Evolutionary conservation across 2,797 vertebrate species (phyloP).

Genomic region (Heteromormyrus szaboi): DNA sequence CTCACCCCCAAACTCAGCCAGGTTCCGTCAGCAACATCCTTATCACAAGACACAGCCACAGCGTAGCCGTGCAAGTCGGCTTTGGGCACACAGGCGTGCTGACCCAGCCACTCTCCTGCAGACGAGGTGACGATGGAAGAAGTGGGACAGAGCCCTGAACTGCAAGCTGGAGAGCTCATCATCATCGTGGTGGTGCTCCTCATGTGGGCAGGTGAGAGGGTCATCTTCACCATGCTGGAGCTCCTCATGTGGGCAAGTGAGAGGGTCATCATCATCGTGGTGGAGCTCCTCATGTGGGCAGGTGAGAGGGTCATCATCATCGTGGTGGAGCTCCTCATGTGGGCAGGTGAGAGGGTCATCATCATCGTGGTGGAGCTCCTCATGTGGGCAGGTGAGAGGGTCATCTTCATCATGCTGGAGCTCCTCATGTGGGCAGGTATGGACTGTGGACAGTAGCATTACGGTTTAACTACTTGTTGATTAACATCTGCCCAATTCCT

Average conservation of each 20-base stretch:
- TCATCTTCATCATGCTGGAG: conserved; percentile 92
- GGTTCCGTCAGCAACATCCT: neutral
- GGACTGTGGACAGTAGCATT: conserved; percentile 26
- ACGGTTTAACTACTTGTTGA: neutral
- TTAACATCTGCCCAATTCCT: neutral
- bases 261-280: too few relatives aligned
- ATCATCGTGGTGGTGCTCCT: neutral
- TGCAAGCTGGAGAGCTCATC: neutral
- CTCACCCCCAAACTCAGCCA: neutral
- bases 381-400: conserved; percentile 74
- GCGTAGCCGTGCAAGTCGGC: neutral
- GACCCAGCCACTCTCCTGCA: neutral
- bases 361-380: neutral
- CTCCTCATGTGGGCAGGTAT: conserved; percentile 96
- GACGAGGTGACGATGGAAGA: neutral
- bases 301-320: neutral
- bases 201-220: too few relatives aligned
- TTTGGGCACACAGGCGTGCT: neutral
- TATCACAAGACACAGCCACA: neutral
- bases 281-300: too few relatives aligned
- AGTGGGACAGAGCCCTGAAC: neutral
- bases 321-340: conserved; percentile 37
- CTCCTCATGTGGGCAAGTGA: too few relatives aligned
- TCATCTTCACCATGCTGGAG: too few relatives aligned
- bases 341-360: conserved; percentile 57